A percentile compares a stretch with the other conserved stretches of the same genome.
Conservation (phyloP, 2,797 vertebrate genomes). For the Melanotaenia trifasciata region DNA sequence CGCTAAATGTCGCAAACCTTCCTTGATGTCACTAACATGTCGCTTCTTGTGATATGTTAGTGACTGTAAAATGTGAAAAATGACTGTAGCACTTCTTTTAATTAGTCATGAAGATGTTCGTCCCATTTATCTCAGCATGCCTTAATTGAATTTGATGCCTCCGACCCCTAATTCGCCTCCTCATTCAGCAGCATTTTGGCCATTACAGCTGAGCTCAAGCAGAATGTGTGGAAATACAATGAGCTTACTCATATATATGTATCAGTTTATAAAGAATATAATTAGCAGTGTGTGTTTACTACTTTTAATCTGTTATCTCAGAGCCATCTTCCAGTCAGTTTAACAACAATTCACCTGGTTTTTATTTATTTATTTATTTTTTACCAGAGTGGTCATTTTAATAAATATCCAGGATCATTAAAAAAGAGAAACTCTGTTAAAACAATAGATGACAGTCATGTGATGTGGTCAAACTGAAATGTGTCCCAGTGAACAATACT, state of each 20-base stretch:
- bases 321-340: neutral
- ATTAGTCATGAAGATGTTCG: slow-evolving; percentile 79
- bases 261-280: neutral
- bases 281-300: neutral
- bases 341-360: neutral
- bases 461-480: slow-evolving; percentile 1
- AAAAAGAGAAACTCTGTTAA: neutral
- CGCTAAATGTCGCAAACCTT: slow-evolving; percentile 66
- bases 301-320: neutral
- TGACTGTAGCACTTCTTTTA: slow-evolving; percentile 53
- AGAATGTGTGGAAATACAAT: slow-evolving; percentile 14
- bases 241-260: neutral
- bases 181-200: slow-evolving; percentile 38
- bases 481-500: slow-evolving; percentile 44
- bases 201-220: slow-evolving; percentile 4
- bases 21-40: slow-evolving; percentile 77
- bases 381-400: neutral
- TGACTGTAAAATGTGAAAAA: too few species aligned
- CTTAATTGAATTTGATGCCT: slow-evolving; percentile 71
- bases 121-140: slow-evolving; percentile 70
- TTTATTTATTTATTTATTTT: neutral
- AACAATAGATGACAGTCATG: neutral
- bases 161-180: slow-evolving; percentile 48
- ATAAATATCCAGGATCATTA: neutral
- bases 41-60: slow-evolving; percentile 18